Conservation (phyloP, 1,140 invertebrate genomes). For the Papilio polytes region DNA sequence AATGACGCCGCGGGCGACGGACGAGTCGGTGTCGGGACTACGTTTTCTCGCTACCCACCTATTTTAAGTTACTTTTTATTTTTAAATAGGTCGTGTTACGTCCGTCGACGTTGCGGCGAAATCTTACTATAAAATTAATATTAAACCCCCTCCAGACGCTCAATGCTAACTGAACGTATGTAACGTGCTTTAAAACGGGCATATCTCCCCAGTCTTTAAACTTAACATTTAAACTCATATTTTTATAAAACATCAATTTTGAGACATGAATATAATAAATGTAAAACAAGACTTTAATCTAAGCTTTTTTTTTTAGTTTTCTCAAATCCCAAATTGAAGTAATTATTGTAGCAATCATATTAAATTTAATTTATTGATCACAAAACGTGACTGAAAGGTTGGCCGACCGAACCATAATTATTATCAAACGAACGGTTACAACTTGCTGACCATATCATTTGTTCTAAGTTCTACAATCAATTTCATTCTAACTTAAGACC, state of each 20-base stretch:
- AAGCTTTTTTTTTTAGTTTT: no score
- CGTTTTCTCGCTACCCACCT: slow-evolving; percentile 15
- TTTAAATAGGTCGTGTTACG: slow-evolving; percentile 22
- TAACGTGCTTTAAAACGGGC: no score
- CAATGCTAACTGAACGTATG: no score
- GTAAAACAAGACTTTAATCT: no score
- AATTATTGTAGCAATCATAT: neutral
- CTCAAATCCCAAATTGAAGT: no score
- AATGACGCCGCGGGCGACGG: slow-evolving; percentile 18
- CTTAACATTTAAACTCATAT: no score
- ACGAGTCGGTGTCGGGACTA: slow-evolving; percentile 10
- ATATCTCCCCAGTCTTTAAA: no score
- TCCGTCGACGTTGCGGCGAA: slow-evolving; percentile 1
- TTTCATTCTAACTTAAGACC: slow-evolving; percentile 15
- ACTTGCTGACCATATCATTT: slow-evolving; percentile 30
- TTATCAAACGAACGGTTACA: neutral
- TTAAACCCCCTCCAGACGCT: neutral
- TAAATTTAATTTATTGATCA: neutral
- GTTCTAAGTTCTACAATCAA: slow-evolving; percentile 17
- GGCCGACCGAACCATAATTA: neutral
- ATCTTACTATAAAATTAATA: slow-evolving; percentile 12
- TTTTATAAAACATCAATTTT: no score
- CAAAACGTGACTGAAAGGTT: neutral
- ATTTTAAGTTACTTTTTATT: slow-evolving; percentile 20
- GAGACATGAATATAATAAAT: no score